Percentiles rank a stretch among this genome's conserved stretches.
Conservation (phyloP, 2,888 invertebrate species). For the Fabriciana adippe region DNA sequence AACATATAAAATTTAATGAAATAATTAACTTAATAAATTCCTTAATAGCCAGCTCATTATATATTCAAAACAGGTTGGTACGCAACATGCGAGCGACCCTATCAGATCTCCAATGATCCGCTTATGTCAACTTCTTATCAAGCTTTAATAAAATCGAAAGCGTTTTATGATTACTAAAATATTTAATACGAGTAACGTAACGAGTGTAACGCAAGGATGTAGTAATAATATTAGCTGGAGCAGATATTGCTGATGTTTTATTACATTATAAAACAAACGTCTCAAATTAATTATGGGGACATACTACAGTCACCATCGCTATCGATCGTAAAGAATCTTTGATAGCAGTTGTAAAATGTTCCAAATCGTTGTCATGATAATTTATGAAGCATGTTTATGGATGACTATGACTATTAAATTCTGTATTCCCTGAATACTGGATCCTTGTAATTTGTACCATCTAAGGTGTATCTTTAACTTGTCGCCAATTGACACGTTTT, state of each 20-base stretch:
- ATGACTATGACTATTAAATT: slow-evolving; percentile 64
- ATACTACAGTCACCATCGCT: slow-evolving; percentile 70
- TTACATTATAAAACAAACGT: slow-evolving; percentile 80
- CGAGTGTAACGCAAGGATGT: slow-evolving; percentile 56
- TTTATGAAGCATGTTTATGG: slow-evolving; percentile 81
- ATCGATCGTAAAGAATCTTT: slow-evolving; percentile 78
- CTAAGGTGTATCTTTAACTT: slow-evolving; percentile 27
- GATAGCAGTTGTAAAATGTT: slow-evolving; percentile 80
- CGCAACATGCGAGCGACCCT: slow-evolving; percentile 18
- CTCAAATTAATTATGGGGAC: slow-evolving; percentile 79
- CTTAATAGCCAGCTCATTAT: slow-evolving; percentile 42
- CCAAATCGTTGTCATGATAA: slow-evolving; percentile 80
- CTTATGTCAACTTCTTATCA: slow-evolving; percentile 28
- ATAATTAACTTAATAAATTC: slow-evolving; percentile 43
- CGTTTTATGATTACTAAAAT: slow-evolving; percentile 64
- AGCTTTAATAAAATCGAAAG: slow-evolving; percentile 55
- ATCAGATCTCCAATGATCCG: slow-evolving; percentile 20
- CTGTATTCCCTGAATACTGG: slow-evolving; percentile 37
- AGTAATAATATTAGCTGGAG: slow-evolving; percentile 61
- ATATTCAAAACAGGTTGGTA: slow-evolving; percentile 27
- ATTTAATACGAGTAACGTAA: slow-evolving; percentile 56
- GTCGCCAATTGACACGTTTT: slow-evolving; percentile 39
- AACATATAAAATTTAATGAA: slow-evolving; percentile 37
- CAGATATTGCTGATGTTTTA: slow-evolving; percentile 74
- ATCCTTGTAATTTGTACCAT: slow-evolving; percentile 7